phyloP scores from a whole-genome alignment of 2,888 invertebrate species.

The Drosophila anceps region DNA sequence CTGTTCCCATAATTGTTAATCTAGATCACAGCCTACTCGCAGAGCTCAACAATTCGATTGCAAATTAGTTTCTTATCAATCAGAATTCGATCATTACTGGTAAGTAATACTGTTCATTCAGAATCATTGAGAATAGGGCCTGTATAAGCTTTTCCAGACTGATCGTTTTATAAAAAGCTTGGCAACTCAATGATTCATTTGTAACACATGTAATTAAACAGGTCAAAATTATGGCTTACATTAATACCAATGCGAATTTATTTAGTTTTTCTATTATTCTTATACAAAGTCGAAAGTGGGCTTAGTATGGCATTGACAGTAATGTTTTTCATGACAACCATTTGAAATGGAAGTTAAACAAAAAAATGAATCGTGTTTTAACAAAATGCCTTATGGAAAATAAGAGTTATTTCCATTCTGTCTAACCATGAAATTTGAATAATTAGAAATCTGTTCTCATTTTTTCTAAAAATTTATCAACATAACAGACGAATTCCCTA shows the following conservation, averaged over 20 bases:
- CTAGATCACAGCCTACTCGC: neutral
- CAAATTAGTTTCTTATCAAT: too few species aligned
- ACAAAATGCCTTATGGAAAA: neutral
- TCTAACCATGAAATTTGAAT: neutral
- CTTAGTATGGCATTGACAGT: neutral
- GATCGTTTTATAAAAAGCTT: neutral
- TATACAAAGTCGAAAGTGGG: neutral
- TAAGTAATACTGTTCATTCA: too few species aligned
- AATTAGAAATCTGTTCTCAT: constrained; percentile 46
- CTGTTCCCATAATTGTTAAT: neutral
- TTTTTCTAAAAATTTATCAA: constrained; percentile 46
- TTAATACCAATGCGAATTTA: neutral
- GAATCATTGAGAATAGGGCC: neutral
- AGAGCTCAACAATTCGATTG: neutral
- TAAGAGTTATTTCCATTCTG: neutral
- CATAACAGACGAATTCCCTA: neutral
- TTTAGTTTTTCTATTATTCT: neutral
- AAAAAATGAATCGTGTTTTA: neutral
- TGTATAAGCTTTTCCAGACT: too few species aligned
- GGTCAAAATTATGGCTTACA: neutral
- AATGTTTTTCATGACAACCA: neutral
- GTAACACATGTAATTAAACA: neutral
- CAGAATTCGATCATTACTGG: too few species aligned
- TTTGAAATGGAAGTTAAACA: neutral
- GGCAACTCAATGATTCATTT: too few species aligned